Percentiles rank a stretch among this genome's conserved stretches.
These are phyloP conservation scores for Acyrthosiphon pisum DNA, from an alignment of 1,140 invertebrate genomes.

Conservation along the genomic window DNA sequence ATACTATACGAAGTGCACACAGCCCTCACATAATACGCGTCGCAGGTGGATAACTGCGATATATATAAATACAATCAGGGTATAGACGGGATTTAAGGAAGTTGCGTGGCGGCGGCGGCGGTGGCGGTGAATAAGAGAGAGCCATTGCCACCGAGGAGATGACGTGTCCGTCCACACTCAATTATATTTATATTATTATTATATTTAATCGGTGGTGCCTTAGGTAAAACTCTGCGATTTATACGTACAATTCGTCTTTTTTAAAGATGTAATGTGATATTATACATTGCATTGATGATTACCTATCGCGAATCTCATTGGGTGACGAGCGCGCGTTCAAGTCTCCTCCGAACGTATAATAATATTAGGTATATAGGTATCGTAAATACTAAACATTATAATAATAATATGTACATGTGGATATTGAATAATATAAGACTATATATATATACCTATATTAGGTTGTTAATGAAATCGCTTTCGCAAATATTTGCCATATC, in stretches of 20 bases:
- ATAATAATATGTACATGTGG: neutral
- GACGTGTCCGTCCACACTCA: neutral
- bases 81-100: neutral
- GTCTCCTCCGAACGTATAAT: neutral
- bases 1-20: neutral
- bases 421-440: neutral
- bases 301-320: neutral
- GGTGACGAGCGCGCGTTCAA: neutral
- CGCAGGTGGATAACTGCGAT: neutral
- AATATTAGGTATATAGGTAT: neutral
- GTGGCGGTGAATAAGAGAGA: neutral
- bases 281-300: neutral
- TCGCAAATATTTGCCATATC: neutral
- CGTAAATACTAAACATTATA: neutral
- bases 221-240: neutral
- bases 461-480: neutral
- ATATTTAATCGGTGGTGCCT: neutral
- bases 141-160: neutral
- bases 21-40: neutral
- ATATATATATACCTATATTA: neutral
- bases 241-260: neutral
- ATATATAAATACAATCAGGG: too few species aligned
- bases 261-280: neutral
- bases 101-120: neutral
- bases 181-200: neutral